These are phyloP conservation scores for Nephrotoma guestfalica DNA, from an alignment of 2,888 invertebrate genomes.

Conservation along the genomic window DNA sequence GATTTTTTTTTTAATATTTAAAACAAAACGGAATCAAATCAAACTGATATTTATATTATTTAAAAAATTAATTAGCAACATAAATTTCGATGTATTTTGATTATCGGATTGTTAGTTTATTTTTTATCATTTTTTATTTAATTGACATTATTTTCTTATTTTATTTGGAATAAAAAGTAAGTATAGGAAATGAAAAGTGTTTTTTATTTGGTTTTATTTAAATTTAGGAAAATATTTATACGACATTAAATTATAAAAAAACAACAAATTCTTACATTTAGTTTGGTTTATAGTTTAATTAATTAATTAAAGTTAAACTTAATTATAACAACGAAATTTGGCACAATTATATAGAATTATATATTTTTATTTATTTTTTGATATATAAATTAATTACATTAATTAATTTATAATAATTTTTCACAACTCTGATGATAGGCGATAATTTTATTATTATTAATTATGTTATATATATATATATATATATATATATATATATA, in stretches of 20 bases:
- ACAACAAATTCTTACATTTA: not conserved
- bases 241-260: not conserved
- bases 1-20: not conserved
- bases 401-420: conserved; percentile 1
- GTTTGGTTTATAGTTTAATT: not conserved
- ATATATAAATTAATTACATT: not conserved
- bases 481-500: conserved; percentile 13
- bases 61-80: not conserved
- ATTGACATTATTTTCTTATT: not conserved
- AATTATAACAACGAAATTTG: conserved; percentile 1
- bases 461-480: conserved; percentile 1
- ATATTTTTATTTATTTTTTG: not conserved
- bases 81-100: not conserved
- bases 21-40: not conserved
- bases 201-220: not conserved
- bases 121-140: not conserved
- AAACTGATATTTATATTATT: not conserved
- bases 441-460: conserved; percentile 4
- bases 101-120: not conserved
- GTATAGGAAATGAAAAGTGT: not conserved
- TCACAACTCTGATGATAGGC: conserved; percentile 6
- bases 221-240: not conserved
- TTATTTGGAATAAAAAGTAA: not conserved
- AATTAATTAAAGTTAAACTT: not conserved
- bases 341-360: conserved; percentile 4